Percentiles rank a stretch among this genome's conserved stretches.
These are phyloP conservation scores for Chauna torquata DNA, from an alignment of 2,113 vertebrate species.

Conservation along the genomic window DNA sequence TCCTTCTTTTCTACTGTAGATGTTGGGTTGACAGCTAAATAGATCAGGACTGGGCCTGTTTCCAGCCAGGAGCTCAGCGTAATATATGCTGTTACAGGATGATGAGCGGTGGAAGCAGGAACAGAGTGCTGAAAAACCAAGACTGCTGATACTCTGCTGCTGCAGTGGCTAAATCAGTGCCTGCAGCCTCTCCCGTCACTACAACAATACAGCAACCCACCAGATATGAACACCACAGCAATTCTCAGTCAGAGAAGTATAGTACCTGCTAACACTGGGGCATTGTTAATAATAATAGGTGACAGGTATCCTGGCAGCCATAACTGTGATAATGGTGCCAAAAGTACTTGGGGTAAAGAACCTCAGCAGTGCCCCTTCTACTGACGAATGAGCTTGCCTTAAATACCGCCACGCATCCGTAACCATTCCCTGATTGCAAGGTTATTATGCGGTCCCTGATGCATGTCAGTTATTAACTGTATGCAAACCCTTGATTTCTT, in stretches of 20 bases:
- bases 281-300: neutral
- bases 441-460: neutral
- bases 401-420: neutral
- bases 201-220: neutral
- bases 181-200: neutral
- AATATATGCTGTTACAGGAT: accelerated
- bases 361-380: neutral
- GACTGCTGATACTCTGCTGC: neutral
- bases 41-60: neutral
- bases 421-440: neutral
- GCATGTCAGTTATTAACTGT: neutral
- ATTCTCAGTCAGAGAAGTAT: neutral
- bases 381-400: neutral
- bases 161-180: neutral
- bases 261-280: neutral
- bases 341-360: neutral
- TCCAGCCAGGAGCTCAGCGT: neutral
- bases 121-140: neutral
- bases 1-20: neutral
- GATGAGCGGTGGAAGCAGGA: neutral
- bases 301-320: neutral
- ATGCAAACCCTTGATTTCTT: neutral
- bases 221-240: neutral
- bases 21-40: neutral
- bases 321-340: neutral